Evolutionary conservation across 1,140 invertebrate species (phyloP).

Genomic region (Formica selysi): DNA sequence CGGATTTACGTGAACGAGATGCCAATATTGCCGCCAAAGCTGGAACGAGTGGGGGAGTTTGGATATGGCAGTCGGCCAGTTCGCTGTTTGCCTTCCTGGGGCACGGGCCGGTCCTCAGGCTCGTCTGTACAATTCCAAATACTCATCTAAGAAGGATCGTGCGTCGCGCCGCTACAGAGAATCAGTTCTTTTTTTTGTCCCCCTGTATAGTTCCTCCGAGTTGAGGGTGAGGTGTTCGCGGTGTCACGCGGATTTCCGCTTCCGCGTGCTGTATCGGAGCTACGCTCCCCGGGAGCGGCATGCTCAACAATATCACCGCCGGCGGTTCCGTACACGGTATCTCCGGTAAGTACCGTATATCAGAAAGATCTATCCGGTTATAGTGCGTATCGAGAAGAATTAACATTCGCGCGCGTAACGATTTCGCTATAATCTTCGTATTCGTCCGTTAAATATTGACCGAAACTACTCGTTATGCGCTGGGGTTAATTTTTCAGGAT

Average conservation of each 20-base stretch:
- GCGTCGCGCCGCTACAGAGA: conserved; percentile 31
- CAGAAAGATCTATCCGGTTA: not conserved
- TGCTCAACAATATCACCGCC: conserved; percentile 86
- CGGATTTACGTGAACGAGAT: conserved; percentile 43
- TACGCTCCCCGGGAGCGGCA: conserved; percentile 84
- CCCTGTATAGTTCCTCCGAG: conserved; percentile 10
- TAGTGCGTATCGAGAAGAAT: not conserved
- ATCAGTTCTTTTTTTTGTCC: conserved; percentile 10
- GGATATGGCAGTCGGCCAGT: conserved; percentile 85
- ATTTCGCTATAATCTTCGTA: not conserved
- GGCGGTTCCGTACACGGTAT: conserved; percentile 85
- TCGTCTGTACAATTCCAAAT: conserved; percentile 48
- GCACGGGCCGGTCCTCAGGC: conserved; percentile 80
- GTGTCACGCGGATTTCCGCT: conserved; percentile 69
- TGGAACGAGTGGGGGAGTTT: conserved; percentile 79
- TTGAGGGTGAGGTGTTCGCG: conserved; percentile 68
- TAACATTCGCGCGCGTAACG: no score
- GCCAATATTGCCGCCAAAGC: conserved; percentile 52
- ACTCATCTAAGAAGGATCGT: conserved; percentile 48
- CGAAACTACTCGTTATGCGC: not conserved
- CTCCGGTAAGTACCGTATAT: conserved; percentile 82
- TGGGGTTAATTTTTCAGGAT: not conserved
- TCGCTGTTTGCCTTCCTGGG: conserved; percentile 84
- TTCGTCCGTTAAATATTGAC: not conserved
- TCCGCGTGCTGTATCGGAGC: conserved; percentile 78